Conservation (phyloP, 1,140 invertebrate genomes). For the Bombus picipes region DNA sequence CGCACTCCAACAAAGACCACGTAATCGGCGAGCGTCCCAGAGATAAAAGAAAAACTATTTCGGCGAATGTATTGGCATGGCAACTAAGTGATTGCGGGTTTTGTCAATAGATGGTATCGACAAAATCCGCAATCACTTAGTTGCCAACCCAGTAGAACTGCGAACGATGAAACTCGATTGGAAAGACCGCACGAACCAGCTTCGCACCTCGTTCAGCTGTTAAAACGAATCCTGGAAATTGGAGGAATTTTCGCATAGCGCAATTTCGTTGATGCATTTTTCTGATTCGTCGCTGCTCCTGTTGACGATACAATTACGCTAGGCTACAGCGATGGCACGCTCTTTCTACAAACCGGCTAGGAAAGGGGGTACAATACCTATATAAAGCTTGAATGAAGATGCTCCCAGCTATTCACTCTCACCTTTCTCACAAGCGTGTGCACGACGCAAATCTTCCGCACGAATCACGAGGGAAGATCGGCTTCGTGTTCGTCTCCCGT, state of each 20-base stretch:
- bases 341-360: constrained; percentile 76
- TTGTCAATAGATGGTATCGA: too few relatives aligned
- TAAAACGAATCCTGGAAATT: background rate
- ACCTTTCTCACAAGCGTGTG: constrained; percentile 77
- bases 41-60: too few relatives aligned
- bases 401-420: constrained; percentile 82
- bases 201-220: too few relatives aligned
- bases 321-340: constrained; percentile 72
- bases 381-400: constrained; percentile 84
- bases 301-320: constrained; percentile 72
- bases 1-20: too few relatives aligned
- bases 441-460: constrained; percentile 64
- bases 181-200: too few relatives aligned
- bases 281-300: constrained; percentile 12
- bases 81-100: too few relatives aligned
- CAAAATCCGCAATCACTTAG: too few relatives aligned
- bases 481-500: constrained; percentile 42
- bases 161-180: too few relatives aligned
- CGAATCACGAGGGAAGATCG: constrained; percentile 67
- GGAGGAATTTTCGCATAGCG: background rate
- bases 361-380: constrained; percentile 82
- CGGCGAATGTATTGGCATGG: too few relatives aligned
- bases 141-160: too few relatives aligned
- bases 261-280: constrained; percentile 45
- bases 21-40: too few relatives aligned